A percentile compares a stretch with the other conserved stretches of the same genome.
Conservation (phyloP, 2,797 vertebrate genomes). For the Phoxinus dragarum region DNA sequence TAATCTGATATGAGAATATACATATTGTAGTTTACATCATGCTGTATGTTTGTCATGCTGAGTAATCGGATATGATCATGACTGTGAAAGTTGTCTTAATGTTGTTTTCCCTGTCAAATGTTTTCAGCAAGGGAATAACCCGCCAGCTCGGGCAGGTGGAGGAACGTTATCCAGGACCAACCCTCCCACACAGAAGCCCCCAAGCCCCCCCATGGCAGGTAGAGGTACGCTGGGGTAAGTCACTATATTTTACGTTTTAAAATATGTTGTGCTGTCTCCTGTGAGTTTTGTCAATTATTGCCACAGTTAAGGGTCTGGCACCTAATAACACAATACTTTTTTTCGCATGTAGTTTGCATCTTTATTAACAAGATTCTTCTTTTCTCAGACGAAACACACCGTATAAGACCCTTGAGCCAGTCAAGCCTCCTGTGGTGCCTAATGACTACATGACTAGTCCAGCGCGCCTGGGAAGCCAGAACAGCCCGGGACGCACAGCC, state of each 20-base stretch:
- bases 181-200: conserved; percentile 97
- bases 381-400: conserved; percentile 88
- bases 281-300: neutral
- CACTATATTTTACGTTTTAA: neutral
- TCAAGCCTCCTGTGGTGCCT: conserved; percentile 96
- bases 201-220: conserved; percentile 97
- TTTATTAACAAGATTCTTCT: neutral
- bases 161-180: conserved; percentile 97
- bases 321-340: neutral
- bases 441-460: conserved; percentile 99
- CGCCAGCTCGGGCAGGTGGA: conserved; percentile 87
- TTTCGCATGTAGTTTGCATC: neutral
- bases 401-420: conserved; percentile 97
- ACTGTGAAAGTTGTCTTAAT: neutral
- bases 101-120: conserved; percentile 1
- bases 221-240: conserved; percentile 93
- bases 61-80: neutral
- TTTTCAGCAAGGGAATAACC: conserved; percentile 95
- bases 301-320: neutral
- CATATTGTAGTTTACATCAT: neutral
- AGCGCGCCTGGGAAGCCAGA: conserved; percentile 91
- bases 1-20: neutral
- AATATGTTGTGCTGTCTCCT: neutral
- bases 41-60: no score
- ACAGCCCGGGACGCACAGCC: conserved; percentile 96